Percentiles rank a stretch among this genome's conserved stretches.
These are phyloP conservation scores for Megamerina dolium DNA, from an alignment of 2,888 invertebrate genomes.

Conservation along the genomic window DNA sequence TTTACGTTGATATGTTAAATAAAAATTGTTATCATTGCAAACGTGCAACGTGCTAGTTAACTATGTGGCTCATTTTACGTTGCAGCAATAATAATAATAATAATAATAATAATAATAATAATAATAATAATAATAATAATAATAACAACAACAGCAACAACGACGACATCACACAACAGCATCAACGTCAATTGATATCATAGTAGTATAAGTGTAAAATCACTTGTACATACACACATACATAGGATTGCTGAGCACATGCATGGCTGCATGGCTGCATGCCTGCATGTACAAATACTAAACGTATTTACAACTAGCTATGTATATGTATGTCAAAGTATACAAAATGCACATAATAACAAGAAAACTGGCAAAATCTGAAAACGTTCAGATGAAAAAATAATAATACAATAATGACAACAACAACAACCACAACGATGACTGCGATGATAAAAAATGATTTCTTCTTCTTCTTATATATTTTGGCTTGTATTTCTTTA, in stretches of 20 bases:
- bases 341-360: background rate
- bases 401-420: background rate
- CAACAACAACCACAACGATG: conserved; percentile 4
- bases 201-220: background rate
- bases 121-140: no score
- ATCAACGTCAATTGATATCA: no score
- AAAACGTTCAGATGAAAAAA: no score
- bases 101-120: no score
- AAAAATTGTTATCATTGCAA: background rate
- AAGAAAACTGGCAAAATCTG: no score
- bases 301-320: no score
- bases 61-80: no score
- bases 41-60: no score
- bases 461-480: no score
- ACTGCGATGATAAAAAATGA: background rate
- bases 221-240: background rate
- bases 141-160: conserved; percentile 5
- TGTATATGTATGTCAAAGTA: conserved; percentile 11
- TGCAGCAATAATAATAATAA: no score
- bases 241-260: conserved; percentile 1
- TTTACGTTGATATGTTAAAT: no score
- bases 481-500: conserved; percentile 13
- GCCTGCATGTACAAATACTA: no score
- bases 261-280: background rate
- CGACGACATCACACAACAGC: background rate